Percentiles rank a stretch among this genome's conserved stretches.
These are phyloP conservation scores for Paraplagusia blochii DNA, from an alignment of 2,113 vertebrate genomes.

Conservation along the genomic window DNA sequence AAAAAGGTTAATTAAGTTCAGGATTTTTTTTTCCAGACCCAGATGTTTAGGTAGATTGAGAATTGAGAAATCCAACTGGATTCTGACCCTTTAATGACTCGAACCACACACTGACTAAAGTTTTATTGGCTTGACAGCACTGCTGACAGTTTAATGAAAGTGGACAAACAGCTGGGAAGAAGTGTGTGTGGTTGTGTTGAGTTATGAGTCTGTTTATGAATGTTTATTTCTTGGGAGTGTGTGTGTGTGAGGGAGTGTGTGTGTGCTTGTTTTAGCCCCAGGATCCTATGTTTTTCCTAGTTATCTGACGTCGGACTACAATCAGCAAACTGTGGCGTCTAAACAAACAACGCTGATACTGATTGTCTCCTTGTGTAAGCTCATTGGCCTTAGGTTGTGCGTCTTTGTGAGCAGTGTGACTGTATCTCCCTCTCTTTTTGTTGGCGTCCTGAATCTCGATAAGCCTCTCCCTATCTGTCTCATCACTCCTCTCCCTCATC, in stretches of 20 bases:
- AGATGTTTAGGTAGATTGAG: no score
- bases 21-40: no score
- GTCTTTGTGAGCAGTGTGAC: slow-evolving; percentile 39
- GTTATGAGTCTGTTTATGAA: no score
- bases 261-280: slow-evolving; percentile 14
- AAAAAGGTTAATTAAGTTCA: no score
- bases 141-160: no score
- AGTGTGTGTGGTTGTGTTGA: no score
- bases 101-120: no score
- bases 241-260: slow-evolving; percentile 5
- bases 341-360: slow-evolving; percentile 29
- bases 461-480: slow-evolving; percentile 45
- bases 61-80: no score
- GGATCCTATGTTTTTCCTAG: slow-evolving; percentile 23
- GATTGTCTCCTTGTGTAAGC: slow-evolving; percentile 12
- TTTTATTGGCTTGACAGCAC: no score
- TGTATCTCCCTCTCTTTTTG: slow-evolving; percentile 42
- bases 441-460: slow-evolving; percentile 42
- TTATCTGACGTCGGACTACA: slow-evolving; percentile 48
- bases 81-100: no score
- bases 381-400: slow-evolving; percentile 4
- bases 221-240: background rate
- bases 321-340: slow-evolving; percentile 35
- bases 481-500: slow-evolving; percentile 39
- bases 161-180: no score